Base-by-base conservation (phyloP, 2,113 vertebrate genomes). In the Chitala chitala region DNA sequence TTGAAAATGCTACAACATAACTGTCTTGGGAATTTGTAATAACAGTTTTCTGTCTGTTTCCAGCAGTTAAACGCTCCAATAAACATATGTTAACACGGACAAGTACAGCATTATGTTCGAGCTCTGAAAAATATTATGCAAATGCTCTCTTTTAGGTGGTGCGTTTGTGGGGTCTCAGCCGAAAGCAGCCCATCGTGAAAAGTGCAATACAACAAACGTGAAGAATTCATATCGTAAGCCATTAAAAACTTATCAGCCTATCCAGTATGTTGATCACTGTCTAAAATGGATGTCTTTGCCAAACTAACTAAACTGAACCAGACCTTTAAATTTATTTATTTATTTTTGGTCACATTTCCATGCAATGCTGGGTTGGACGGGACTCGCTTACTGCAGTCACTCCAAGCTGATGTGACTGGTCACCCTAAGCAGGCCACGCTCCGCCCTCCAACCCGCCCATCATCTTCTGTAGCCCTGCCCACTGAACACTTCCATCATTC, bases 41-140 rank as follows among this genome's bases (percentile, higher is more conserved):
- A 8, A 5, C 69, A 22, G 50, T 40, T 33, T 42, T 42, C 15
- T 4, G 33, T 8, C 31, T 36, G 51, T 38, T 54, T 55, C 44
- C 72, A 38, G 40, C 72, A 44, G 70, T 72, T 76, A 78, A 68
- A 69, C 50, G 64, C 69, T 70, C 69, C 55, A 61, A 79, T 78
- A 59, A 80, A 75, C 72, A 74, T 73, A 55, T 71, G 40, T 22
- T 76, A 77, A 75, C 61, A 61, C 53, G 71, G 77, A 38, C 59
- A 63, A 63, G 31, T 20, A n/a, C 15, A 63, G 59, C 36, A 15
- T 20, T 63, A 17, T 38, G 31, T 63, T 63, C 59, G 38, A 2
- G 38, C 38, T 29, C 59, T 38, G 33, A 38, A 63, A 38, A 38
- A 74, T 69, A 78, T 24, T 69, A 77, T 76, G 61, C 54, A 64